These are phyloP conservation scores for Apamea sordens DNA, from an alignment of 2,888 invertebrate genomes.

Conservation along the genomic window DNA sequence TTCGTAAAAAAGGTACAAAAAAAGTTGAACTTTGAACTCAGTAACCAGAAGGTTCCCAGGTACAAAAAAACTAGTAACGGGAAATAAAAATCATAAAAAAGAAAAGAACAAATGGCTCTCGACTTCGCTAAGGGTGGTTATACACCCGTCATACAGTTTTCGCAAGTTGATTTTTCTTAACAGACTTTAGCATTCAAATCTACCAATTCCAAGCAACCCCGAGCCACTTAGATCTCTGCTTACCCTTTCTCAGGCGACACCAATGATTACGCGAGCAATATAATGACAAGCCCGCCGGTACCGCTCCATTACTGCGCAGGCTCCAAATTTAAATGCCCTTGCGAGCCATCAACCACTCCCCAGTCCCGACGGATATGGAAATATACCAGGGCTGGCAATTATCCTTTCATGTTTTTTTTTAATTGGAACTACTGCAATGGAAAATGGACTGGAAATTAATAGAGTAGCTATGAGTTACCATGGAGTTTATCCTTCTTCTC, in stretches of 20 bases:
- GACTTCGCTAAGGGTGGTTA: too few species aligned
- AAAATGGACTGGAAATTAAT: too few species aligned
- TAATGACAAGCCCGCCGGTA: constrained; percentile 29
- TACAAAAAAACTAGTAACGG: not conserved
- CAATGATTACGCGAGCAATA: constrained; percentile 16
- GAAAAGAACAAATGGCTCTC: not conserved
- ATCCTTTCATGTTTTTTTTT: not conserved
- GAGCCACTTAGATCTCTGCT: not conserved
- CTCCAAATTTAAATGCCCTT: constrained; percentile 65
- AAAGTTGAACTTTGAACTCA: too few species aligned
- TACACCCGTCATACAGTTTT: not conserved
- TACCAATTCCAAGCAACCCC: not conserved
- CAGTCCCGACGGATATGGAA: constrained; percentile 53
- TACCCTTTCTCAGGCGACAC: not conserved
- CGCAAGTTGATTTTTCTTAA: not conserved
- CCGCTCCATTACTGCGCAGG: constrained; percentile 32
- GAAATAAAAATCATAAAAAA: not conserved
- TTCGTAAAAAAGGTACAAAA: too few species aligned
- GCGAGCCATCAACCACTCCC: constrained; percentile 53
- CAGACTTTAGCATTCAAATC: not conserved
- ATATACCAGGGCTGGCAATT: constrained; percentile 42
- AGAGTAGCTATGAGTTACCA: not conserved
- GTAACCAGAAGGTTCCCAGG: not conserved
- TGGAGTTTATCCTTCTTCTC: not conserved
- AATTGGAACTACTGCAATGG: not conserved